Base-by-base conservation (phyloP, 92 coral and sea anemone species). In the Epizoanthus rinbou region DNA sequence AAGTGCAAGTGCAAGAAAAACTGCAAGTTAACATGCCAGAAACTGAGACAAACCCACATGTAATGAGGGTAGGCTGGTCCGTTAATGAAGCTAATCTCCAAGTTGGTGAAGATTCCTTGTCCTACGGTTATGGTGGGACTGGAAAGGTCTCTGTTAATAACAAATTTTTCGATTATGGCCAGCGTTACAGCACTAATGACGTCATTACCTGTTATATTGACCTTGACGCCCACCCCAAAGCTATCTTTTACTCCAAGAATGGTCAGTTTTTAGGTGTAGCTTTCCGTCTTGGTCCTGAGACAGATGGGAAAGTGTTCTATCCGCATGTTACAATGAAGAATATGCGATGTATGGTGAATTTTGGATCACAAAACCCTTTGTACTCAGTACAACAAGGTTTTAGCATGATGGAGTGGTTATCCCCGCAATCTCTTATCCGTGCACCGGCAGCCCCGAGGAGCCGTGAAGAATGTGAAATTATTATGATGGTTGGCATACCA, bases 401-500 rank as follows among this genome's bases (percentile, higher is more conserved):
- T 64, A 82, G 85, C 57, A 84, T 92, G 83, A 83, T 94, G n/a
- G 84, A 95, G 70, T 24, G 80, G 69, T 14, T 89, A 24, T 89
- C 92, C 3, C 69, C 88, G 8, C 85, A 91, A 22, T 22, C 74
- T 41, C 65, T 94, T 39, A 80, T 83, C 21, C 69, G 76, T 22
- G 98, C 94, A 13, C 87, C 98, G 0, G 24, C 54, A 3, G 87
- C 91, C 50, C 99, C 99, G 2, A 82, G 24, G 33, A 81, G 92
- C n/a, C 83, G 91, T 15, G 54, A 83, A 2, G 97, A 94, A 11
- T 93, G 98, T 78, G 95, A 97, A 39, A 83, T 94, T 17, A 86
- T 97, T 47, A 97, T 97, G 99, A 97, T 97, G 99, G 98, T 97
- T 45, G 99, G 99, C 9, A 31, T 97, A 13, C 98, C 99, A 54